Percentiles rank a stretch among this genome's conserved stretches.
Evolutionary conservation across 2,797 vertebrate genomes (phyloP).

Genomic region (Thalassophryne amazonica): DNA sequence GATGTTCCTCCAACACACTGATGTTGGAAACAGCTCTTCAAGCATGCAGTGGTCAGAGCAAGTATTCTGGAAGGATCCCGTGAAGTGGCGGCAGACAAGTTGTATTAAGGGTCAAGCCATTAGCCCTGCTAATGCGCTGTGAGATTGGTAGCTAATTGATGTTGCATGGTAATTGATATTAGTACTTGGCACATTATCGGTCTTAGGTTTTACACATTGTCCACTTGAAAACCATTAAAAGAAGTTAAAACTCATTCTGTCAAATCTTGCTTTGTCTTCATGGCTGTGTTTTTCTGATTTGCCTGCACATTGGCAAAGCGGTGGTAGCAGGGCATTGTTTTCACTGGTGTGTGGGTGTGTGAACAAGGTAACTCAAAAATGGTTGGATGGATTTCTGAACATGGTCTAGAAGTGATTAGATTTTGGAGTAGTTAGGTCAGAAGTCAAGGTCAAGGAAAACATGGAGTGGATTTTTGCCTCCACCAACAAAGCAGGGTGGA

Average conservation of each 20-base stretch:
- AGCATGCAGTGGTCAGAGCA: conserved; percentile 32
- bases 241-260: conserved; percentile 51
- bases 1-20: conserved; percentile 21
- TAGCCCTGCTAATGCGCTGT: conserved; percentile 78
- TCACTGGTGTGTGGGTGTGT: too few relatives aligned
- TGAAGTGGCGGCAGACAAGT: conserved; percentile 49
- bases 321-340: too few relatives aligned
- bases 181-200: conserved; percentile 37
- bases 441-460: too few relatives aligned
- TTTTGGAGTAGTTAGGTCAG: too few relatives aligned
- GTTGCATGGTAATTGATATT: conserved; percentile 79
- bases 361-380: too few relatives aligned
- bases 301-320: too few relatives aligned
- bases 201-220: conserved; percentile 38
- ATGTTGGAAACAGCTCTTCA: conserved; percentile 45
- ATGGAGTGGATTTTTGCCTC: too few relatives aligned
- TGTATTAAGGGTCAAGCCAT: conserved; percentile 69
- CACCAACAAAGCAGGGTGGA: too few relatives aligned
- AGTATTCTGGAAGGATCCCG: conserved; percentile 40
- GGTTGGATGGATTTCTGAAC: too few relatives aligned
- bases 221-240: conserved; percentile 45
- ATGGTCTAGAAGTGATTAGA: too few relatives aligned
- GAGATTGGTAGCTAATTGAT: conserved; percentile 81
- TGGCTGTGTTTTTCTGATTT: conserved; percentile 49
- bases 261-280: conserved; percentile 45